Conservation (phyloP, 2,113 vertebrate genomes). For the Tachycineta bicolor region DNA sequence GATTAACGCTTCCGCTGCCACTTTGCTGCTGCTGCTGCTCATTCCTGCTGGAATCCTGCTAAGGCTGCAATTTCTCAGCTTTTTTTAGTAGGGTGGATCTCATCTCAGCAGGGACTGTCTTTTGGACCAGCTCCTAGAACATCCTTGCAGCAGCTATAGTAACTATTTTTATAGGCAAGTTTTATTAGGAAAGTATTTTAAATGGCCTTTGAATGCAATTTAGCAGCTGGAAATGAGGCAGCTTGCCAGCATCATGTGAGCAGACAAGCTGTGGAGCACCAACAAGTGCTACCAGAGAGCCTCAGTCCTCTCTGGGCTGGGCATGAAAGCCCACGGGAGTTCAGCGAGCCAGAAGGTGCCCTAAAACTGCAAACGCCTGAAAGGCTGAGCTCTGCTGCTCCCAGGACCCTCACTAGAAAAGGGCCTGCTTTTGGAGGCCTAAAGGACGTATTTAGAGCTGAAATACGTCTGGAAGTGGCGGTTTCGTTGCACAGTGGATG, state of each 20-base stretch:
- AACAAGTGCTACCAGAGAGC: conserved; percentile 53
- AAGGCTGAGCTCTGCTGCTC: background rate
- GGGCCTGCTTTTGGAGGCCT: background rate
- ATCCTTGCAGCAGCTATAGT: conserved; percentile 61
- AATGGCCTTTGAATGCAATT: conserved; percentile 65
- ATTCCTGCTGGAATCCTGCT: background rate
- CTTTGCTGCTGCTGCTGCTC: background rate
- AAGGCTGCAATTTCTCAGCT: conserved; percentile 24
- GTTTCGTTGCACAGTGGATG: background rate
- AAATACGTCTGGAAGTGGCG: background rate
- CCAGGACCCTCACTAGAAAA: background rate
- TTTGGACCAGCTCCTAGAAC: conserved; percentile 64
- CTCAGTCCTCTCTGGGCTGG: background rate
- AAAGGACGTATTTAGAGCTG: background rate
- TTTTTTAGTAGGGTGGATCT: conserved; percentile 56
- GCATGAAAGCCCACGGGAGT: background rate
- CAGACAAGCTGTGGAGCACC: conserved; percentile 36
- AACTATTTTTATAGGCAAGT: conserved; percentile 67
- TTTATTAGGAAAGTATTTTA: conserved; percentile 72
- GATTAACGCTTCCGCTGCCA: conserved; percentile 36
- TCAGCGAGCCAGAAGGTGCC: background rate
- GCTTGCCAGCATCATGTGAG: conserved; percentile 43
- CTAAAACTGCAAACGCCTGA: background rate
- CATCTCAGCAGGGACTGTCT: conserved; percentile 45
- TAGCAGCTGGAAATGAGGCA: conserved; percentile 67